Evolutionary conservation across 2,888 invertebrate genomes (phyloP), one percentile per base, ranked within the genome.

Genomic region (Seira ritae): DNA sequence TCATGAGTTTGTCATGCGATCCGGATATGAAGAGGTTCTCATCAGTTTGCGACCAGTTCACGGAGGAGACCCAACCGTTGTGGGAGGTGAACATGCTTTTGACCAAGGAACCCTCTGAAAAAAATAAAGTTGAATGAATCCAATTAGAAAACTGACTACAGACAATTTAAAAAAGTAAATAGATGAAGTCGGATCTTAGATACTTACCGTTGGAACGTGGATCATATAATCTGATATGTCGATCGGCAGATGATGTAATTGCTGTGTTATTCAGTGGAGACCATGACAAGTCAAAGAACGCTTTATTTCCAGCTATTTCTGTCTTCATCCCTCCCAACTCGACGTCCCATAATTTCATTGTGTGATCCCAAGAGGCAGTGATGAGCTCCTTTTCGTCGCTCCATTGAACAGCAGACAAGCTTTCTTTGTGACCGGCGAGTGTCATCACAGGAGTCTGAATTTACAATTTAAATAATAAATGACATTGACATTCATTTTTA

Each of bases 321-420:
- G 94, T 93, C 90, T 95, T 96, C 66, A 97, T 94, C 50, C 95
- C 95, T 70, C 95, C 96, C 69, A 96, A 91, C 89, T 96, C 95
- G 66, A 96, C 93, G 91, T 99, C 98, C 99, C 99, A 99, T 8
- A 98, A 91, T 90, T 96, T 95, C 17, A 99, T 92, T 0, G 98
- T 96, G 90, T 99, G 98, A 92, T 99, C 99, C 97, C 97, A 98
- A 0, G 98, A 97, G 74, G 95, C 94, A 0, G 98, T 97, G 8
- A 96, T 92, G 1, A 98, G 92, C 85, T 95, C 95, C 87, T 94
- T 92, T 79, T 92, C 92, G 88, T 95, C 95, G 89, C 95, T 93
- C 98, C 98, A 99, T 76, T 94, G 93, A 0, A 96, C 93, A 0
- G 95, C 94, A 0, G 96, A 96, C 19, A 99, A 94, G 15, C 95